Evolutionary conservation across 2,888 invertebrate species (phyloP).

Genomic region (Pristionchus entomophagus): DNA sequence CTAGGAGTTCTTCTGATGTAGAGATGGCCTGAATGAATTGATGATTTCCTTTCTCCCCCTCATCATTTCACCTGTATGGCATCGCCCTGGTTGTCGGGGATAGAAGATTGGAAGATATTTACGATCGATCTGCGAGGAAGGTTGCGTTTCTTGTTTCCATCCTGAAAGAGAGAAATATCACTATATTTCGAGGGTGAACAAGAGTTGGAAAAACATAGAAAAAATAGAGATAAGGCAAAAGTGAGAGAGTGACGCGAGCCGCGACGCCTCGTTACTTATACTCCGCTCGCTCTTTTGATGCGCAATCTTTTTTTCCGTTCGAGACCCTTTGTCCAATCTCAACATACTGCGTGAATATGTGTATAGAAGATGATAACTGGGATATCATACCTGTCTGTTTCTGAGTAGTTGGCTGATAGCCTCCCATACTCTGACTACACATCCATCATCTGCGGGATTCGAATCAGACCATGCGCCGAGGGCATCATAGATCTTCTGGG

Average conservation of each 20-base stretch:
- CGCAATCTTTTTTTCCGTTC: too few species aligned
- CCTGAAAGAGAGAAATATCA: not conserved
- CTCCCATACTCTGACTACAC: slow-evolving; percentile 22
- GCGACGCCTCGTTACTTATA: too few species aligned
- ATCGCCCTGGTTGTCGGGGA: not conserved
- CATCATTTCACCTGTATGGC: not conserved
- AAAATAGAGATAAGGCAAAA: too few species aligned
- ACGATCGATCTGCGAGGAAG: slow-evolving; percentile 8
- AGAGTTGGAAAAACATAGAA: too few species aligned
- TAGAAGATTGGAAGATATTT: not conserved
- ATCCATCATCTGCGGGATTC: slow-evolving; percentile 6
- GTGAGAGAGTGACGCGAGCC: too few species aligned
- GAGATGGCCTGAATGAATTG: not conserved
- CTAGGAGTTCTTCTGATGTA: not conserved
- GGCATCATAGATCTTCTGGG: not conserved
- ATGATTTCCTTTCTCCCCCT: not conserved
- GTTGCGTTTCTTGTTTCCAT: not conserved
- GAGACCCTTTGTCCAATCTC: too few species aligned
- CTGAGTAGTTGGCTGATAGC: not conserved
- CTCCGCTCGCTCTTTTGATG: too few species aligned
- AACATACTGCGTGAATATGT: too few species aligned
- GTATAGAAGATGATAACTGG: not conserved
- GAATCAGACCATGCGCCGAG: not conserved
- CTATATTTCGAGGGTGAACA: not conserved
- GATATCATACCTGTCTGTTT: not conserved